Conservation (phyloP, 2,888 invertebrate genomes). For the Sphaerophoria taeniata region DNA sequence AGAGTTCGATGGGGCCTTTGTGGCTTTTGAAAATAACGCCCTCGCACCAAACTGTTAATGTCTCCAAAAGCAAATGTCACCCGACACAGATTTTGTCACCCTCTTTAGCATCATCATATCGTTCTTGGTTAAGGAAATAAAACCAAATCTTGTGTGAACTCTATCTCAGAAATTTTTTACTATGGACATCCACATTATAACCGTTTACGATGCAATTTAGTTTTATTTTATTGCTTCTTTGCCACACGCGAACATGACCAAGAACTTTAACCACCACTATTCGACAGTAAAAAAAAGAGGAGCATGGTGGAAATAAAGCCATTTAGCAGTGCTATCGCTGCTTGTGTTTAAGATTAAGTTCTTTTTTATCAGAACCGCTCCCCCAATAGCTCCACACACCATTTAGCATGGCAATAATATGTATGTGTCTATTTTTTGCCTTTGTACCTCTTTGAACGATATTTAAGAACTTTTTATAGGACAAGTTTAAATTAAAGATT, state of each 20-base stretch:
- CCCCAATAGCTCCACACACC: slow-evolving; percentile 6
- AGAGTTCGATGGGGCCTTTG: too few species aligned
- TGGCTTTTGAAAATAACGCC: too few species aligned
- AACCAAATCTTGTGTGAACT: slow-evolving; percentile 32
- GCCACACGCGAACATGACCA: slow-evolving; percentile 21
- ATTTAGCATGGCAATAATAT: not conserved
- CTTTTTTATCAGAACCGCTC: slow-evolving; percentile 36
- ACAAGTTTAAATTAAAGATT: not conserved
- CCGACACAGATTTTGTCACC: too few species aligned
- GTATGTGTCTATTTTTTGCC: not conserved
- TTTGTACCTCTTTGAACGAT: too few species aligned
- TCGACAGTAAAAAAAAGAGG: slow-evolving; percentile 7
- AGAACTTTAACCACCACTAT: not conserved
- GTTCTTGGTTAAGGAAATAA: slow-evolving; percentile 5
- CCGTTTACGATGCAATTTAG: slow-evolving; percentile 65
- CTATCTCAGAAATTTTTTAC: slow-evolving; percentile 55
- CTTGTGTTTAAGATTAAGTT: slow-evolving; percentile 25
- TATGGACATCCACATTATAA: slow-evolving; percentile 49
- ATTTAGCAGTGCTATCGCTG: slow-evolving; percentile 28
- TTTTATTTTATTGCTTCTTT: slow-evolving; percentile 59
- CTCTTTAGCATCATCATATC: not conserved
- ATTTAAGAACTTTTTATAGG: not conserved
- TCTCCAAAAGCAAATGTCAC: too few species aligned
- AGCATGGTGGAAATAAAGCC: too few species aligned
- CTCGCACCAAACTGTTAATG: too few species aligned